Base-by-base conservation (phyloP, 2,888 invertebrate species). In the Allacma fusca region DNA sequence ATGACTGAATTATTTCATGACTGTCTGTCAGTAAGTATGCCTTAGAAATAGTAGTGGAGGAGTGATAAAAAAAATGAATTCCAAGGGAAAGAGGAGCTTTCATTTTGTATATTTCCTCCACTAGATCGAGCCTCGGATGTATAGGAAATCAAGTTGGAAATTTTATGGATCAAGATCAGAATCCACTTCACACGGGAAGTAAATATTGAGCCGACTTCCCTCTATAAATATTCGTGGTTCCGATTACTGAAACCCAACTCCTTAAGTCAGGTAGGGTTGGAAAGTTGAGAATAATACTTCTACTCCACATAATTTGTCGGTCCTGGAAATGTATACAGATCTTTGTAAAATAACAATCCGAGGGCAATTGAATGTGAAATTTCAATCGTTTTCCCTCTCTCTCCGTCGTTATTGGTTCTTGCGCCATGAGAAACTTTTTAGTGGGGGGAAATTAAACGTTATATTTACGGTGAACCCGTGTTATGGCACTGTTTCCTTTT, bases 321-420 rank as follows among this genome's bases (percentile, higher is more conserved):
- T 50, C 16, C 50, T 2, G 5, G n/a, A 16, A 16, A 50, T n/a
- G 4, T 50, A 16, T 16, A 50, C 50, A 50, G 50, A 50, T 50
- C 50, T 9, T 9, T 50, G 16, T 50, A 50, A 50, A 50, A 50
- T 50, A 50, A 50, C 50, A 12, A 50, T 50, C 19, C 50, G 50
- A 9, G 50, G n/a, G 19, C 50, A 50, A 50, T 50, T 50, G 50
- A 50, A 50, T 50, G 50, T 50, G 50, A 50, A 50, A 50, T 50
- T 50, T 50, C 50, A 50, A 50, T 50, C 50, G 5, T 50, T 50
- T n/a, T 50, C 19, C n/a, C 50, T 12, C 9, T 50, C 50, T 5
- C 9, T n/a, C 50, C 2, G 50, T 16, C 50, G 50, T 50, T 50
- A 50, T 50, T 50, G 50, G 50, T 16, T n/a, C n/a, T n/a, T 16